phyloP scores from a whole-genome alignment of 2,888 invertebrate species.

The Tryphoninae sp. region DNA sequence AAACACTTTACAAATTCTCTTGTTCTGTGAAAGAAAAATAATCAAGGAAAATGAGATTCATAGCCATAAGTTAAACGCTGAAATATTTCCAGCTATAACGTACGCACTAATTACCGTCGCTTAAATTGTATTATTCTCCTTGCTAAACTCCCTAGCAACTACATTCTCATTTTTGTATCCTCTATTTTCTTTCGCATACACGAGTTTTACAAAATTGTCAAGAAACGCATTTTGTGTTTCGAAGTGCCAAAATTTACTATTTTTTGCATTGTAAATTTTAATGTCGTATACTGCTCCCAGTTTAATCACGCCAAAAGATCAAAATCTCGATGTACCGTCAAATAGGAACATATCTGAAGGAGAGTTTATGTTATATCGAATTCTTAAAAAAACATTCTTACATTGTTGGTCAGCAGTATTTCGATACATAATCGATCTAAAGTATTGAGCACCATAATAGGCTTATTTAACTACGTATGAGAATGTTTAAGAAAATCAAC shows the following conservation, averaged over 20 bases:
- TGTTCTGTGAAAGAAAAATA: slow-evolving; percentile 1
- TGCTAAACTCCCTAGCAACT: slow-evolving; percentile 34
- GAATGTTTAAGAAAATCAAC: slow-evolving; percentile 17
- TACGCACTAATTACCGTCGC: slow-evolving; percentile 47
- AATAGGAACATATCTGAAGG: slow-evolving; percentile 1
- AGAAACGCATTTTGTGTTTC: slow-evolving; percentile 15
- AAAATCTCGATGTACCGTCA: background rate
- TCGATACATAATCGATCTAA: slow-evolving; percentile 34
- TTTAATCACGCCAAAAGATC: slow-evolving; percentile 18
- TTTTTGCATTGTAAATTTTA: slow-evolving; percentile 19
- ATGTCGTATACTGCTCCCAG: slow-evolving; percentile 51
- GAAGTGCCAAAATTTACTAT: slow-evolving; percentile 13
- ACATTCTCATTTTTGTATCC: slow-evolving; percentile 10
- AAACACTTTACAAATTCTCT: slow-evolving; percentile 66
- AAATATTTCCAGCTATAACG: slow-evolving; percentile 44
- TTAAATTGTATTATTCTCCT: slow-evolving; percentile 37
- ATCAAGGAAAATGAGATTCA: slow-evolving; percentile 56
- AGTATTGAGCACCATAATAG: slow-evolving; percentile 59
- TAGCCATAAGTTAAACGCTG: slow-evolving; percentile 53
- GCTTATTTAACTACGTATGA: slow-evolving; percentile 50
- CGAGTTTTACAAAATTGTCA: slow-evolving; percentile 36
- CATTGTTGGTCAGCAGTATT: background rate
- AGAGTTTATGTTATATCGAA: slow-evolving; percentile 13
- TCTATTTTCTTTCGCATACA: slow-evolving; percentile 7
- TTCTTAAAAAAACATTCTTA: slow-evolving; percentile 1